Percentiles rank a stretch among this genome's conserved stretches.
phyloP scores from a whole-genome alignment of 2,888 invertebrate species.

The Blastobasis adustella region DNA sequence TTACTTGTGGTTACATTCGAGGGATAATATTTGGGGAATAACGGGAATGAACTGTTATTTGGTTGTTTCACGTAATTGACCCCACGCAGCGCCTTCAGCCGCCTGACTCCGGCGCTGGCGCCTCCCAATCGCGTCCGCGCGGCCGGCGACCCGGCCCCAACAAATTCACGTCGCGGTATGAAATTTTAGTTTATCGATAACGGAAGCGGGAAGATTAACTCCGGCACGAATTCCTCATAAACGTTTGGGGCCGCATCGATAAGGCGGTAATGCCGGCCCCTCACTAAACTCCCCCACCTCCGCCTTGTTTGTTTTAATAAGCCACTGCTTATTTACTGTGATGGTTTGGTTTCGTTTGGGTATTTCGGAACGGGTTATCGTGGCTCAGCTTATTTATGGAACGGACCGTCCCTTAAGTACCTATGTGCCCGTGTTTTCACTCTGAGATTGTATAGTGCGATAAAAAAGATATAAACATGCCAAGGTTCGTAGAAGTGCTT shows the following conservation, averaged over 20 bases:
- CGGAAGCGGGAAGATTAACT: conserved; percentile 62
- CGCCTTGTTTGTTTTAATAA: conserved; percentile 14
- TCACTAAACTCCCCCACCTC: conserved; percentile 18
- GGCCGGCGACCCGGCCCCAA: conserved; percentile 4
- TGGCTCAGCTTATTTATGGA: background rate
- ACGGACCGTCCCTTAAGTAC: background rate
- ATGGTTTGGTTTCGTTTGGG: background rate
- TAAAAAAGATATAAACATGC: background rate
- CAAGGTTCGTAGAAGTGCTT: background rate
- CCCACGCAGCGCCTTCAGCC: no score
- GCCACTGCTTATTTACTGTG: background rate
- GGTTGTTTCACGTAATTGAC: no score
- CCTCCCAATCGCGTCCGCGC: no score
- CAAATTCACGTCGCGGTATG: conserved; percentile 30
- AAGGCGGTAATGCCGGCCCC: conserved; percentile 23
- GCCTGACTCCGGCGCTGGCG: no score
- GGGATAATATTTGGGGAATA: no score
- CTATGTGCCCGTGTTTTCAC: background rate
- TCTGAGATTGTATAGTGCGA: background rate
- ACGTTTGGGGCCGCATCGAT: conserved; percentile 54
- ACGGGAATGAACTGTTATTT: no score
- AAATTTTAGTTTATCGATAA: conserved; percentile 59
- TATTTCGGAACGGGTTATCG: no score
- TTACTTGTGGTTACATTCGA: no score
- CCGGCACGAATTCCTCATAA: conserved; percentile 63